phyloP scores from a whole-genome alignment of 2,888 invertebrate genomes.

The Colletes collaris region DNA sequence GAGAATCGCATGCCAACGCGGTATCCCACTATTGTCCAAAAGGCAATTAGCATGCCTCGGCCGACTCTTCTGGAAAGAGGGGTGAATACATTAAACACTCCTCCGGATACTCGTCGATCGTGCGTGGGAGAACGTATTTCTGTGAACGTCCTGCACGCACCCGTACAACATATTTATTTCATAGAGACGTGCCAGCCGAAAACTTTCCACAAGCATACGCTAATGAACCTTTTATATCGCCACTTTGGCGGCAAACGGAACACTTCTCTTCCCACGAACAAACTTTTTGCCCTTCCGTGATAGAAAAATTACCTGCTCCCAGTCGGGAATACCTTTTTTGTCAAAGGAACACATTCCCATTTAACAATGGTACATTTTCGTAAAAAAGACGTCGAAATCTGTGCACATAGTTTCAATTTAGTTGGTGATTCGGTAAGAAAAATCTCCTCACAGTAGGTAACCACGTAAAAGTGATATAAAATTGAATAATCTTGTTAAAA shows the following conservation, averaged over 20 bases:
- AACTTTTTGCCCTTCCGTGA: too few relatives aligned
- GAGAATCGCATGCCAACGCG: conserved; percentile 62
- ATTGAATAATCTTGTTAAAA: too few relatives aligned
- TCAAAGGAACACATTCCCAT: too few relatives aligned
- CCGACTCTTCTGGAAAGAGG: conserved; percentile 68
- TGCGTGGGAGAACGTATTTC: conserved; percentile 68
- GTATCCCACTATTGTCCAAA: conserved; percentile 74
- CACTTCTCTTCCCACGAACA: background rate
- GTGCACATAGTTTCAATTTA: too few relatives aligned
- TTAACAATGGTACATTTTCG: too few relatives aligned
- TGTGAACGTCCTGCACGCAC: conserved; percentile 42
- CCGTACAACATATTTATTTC: conserved; percentile 48
- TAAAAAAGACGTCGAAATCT: too few relatives aligned
- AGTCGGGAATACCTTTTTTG: too few relatives aligned
- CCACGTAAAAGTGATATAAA: too few relatives aligned
- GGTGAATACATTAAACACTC: conserved; percentile 73
- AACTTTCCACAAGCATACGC: background rate
- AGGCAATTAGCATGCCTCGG: conserved; percentile 74
- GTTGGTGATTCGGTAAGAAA: too few relatives aligned
- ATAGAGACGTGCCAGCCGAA: conserved; percentile 23
- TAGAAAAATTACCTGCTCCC: too few relatives aligned
- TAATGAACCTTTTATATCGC: background rate
- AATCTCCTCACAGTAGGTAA: too few relatives aligned
- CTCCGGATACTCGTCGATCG: conserved; percentile 68
- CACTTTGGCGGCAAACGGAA: background rate